Conservation (phyloP, 1,140 invertebrate species). For the Papilio xuthus region DNA sequence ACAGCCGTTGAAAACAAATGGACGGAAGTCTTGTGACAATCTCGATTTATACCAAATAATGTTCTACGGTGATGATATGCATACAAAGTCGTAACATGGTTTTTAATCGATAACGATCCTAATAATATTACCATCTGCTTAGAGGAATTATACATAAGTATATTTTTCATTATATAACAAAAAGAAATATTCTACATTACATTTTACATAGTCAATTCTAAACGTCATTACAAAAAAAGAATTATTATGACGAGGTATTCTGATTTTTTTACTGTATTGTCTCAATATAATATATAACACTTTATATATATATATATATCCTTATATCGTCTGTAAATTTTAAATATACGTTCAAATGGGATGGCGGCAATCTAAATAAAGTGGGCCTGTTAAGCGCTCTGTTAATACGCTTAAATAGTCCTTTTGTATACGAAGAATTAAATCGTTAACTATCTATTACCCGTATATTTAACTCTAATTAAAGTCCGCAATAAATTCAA, state of each 20-base stretch:
- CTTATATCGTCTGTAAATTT: conserved; percentile 58
- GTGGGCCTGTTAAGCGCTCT: conserved; percentile 59
- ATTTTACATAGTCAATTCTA: too few species aligned
- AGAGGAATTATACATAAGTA: not conserved
- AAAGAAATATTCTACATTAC: too few species aligned
- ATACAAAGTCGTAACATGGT: conserved; percentile 18
- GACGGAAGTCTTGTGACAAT: conserved; percentile 34
- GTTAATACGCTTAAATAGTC: conserved; percentile 59
- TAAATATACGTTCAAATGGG: conserved; percentile 49
- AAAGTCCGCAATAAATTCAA: too few species aligned
- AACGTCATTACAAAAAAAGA: not conserved
- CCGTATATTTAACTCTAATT: not conserved
- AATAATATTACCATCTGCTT: not conserved
- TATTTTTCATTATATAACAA: not conserved
- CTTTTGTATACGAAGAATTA: not conserved
- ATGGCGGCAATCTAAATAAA: conserved; percentile 67
- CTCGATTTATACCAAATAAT: conserved; percentile 21
- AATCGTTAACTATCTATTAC: conserved; percentile 3
- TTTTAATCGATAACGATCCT: conserved; percentile 5
- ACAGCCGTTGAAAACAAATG: conserved; percentile 22
- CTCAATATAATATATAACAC: not conserved
- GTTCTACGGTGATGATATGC: not conserved
- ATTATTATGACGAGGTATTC: not conserved
- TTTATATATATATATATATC: conserved; percentile 39
- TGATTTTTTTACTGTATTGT: not conserved